Evolutionary conservation across 23 tunicate genomes (phyloP), one percentile per base, ranked within the genome.

Genomic region (Styela clava): DNA sequence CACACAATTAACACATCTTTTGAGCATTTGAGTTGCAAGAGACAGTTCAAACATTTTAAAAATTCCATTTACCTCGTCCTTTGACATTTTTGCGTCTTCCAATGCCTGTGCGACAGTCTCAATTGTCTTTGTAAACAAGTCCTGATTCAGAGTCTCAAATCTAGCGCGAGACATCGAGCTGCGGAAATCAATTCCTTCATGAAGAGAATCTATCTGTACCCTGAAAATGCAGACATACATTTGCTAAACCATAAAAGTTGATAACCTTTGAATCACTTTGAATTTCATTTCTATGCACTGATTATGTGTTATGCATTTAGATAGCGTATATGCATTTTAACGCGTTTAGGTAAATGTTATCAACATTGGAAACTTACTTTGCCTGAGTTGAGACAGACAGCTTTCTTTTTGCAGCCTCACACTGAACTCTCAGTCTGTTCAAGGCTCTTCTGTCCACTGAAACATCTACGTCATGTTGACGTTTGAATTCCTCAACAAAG

Each of bases 51-150:
- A n/a, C n/a, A n/a, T n/a, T n/a, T n/a, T n/a, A n/a, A n/a, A n/a
- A n/a, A n/a, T n/a, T n/a, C n/a, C n/a, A n/a, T n/a, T n/a, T 44
- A 84, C 85, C 74, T 86, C 64, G 25, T 83, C 79, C 73, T 92
- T 92, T 5, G 76, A 83, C 82, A 92, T 72, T 67, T 87, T 83
- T n/a, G 97, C 97, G 65, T 85, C 97, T 24, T 84, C 77, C 29
- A 92, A 67, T 34, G 97, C 62, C 67, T 87, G 83, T 37, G 87
- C 97, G 1, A 92, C 97, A 23, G 97, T 91, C 32, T 92, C 97
- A 9, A 87, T 51, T 24, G 97, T 92, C 65, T 69, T 87, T 5
- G 92, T 88, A 85, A 92, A 92, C 33, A 92, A 87, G 79, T 87
- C 92, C 26, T 78, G 74, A 61, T 78, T 74, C 62, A 92, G 88